phyloP scores from a whole-genome alignment of 2,797 vertebrate species.

The Eidolon dupreanum region DNA sequence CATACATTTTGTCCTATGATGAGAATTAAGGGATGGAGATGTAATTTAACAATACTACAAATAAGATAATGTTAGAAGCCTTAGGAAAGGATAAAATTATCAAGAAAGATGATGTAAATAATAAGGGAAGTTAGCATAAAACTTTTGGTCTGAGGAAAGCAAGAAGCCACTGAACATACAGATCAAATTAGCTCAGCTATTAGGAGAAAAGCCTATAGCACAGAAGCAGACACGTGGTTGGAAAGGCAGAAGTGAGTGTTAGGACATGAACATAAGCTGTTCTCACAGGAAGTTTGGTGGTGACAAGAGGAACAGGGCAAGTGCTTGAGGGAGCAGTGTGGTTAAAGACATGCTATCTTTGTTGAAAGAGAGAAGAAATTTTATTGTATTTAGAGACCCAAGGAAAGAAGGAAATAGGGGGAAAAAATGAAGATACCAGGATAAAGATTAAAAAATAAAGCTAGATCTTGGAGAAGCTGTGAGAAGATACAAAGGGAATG shows the following conservation, averaged over 20 bases:
- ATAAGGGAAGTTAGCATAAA: not conserved
- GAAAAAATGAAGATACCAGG: not conserved
- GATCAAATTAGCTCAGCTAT: not conserved
- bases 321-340: not conserved
- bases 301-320: not conserved
- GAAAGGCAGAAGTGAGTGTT: not conserved
- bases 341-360: not conserved
- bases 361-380: not conserved
- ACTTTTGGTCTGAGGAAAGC: not conserved
- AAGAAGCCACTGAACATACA: not conserved
- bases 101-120: not conserved
- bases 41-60: not conserved
- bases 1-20: not conserved
- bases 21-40: not conserved
- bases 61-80: not conserved
- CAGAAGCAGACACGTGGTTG: not conserved
- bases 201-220: not conserved
- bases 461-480: not conserved
- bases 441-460: not conserved
- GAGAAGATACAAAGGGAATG: not conserved
- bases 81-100: not conserved
- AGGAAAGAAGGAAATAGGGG: not conserved
- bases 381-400: not conserved
- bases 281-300: not conserved
- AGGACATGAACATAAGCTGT: not conserved